Conservation (phyloP, 2,113 vertebrate species). For the Neolamprologus variostigma region DNA sequence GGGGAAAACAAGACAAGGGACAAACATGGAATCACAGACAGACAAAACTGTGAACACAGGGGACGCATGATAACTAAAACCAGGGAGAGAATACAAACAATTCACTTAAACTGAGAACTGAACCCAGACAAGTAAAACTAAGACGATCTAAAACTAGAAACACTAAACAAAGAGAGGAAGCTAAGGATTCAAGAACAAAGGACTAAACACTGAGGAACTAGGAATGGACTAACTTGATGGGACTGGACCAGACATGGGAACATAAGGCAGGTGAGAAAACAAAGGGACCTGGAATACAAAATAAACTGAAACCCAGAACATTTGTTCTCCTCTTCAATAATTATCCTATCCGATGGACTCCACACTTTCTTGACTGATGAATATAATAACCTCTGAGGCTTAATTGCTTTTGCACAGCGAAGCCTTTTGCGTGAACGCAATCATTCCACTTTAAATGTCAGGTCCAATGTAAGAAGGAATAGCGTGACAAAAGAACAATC, state of each 20-base stretch:
- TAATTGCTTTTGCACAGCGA: not conserved
- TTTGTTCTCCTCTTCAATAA: not conserved
- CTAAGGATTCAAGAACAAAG: not conserved
- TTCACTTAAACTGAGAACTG: not conserved
- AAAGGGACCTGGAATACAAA: not conserved
- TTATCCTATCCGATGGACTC: not conserved
- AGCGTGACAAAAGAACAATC: not conserved
- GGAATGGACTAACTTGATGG: not conserved
- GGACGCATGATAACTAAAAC: not conserved
- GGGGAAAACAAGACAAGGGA: not conserved
- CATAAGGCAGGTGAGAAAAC: not conserved
- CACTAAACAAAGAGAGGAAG: not conserved
- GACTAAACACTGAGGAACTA: not conserved
- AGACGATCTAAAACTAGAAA: not conserved
- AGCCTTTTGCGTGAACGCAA: not conserved
- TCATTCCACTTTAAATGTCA: conserved; percentile 14
- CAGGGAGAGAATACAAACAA: not conserved
- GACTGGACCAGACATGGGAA: not conserved
- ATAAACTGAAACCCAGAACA: not conserved
- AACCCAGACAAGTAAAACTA: not conserved
- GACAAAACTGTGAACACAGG: not conserved
- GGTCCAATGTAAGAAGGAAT: not conserved
- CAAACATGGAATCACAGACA: not conserved
- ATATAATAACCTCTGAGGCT: not conserved
- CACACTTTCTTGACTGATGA: not conserved